Evolutionary conservation across 2,113 vertebrate genomes (phyloP).

Genomic region (Dicrurus megarhynchus): DNA sequence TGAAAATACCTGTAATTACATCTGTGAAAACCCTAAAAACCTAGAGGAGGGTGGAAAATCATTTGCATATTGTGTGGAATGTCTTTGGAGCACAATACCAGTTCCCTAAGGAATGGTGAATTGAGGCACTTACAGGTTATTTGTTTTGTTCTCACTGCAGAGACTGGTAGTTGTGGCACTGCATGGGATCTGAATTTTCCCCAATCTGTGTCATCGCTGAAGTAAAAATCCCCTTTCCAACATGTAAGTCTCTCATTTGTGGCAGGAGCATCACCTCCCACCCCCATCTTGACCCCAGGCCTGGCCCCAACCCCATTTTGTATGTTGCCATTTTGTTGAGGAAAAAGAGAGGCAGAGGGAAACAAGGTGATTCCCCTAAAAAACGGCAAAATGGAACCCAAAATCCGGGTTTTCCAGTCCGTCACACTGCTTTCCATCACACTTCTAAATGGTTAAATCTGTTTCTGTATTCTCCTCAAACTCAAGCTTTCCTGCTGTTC

Average conservation of each 20-base stretch:
- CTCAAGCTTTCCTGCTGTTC: conserved; percentile 23
- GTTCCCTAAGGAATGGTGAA: background rate
- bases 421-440: background rate
- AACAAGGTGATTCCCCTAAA: background rate
- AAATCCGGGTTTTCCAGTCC: background rate
- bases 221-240: background rate
- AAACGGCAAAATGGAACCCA: background rate
- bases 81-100: conserved; percentile 45
- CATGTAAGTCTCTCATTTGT: background rate
- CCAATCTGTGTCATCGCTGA: background rate
- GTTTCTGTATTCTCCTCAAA: conserved; percentile 25
- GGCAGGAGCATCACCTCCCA: background rate
- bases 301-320: background rate
- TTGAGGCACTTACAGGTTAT: background rate
- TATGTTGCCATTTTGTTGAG: background rate
- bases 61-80: conserved; percentile 43
- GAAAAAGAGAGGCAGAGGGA: background rate
- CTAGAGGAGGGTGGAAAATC: background rate
- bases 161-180: background rate
- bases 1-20: conserved; percentile 66
- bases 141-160: background rate
- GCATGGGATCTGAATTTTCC: background rate
- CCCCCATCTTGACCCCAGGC: background rate
- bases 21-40: conserved; percentile 21
- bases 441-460: background rate